Evolutionary conservation across 1,140 invertebrate species (phyloP), one percentile per base, ranked within the genome.

Genomic region (Ephestia elutella): DNA sequence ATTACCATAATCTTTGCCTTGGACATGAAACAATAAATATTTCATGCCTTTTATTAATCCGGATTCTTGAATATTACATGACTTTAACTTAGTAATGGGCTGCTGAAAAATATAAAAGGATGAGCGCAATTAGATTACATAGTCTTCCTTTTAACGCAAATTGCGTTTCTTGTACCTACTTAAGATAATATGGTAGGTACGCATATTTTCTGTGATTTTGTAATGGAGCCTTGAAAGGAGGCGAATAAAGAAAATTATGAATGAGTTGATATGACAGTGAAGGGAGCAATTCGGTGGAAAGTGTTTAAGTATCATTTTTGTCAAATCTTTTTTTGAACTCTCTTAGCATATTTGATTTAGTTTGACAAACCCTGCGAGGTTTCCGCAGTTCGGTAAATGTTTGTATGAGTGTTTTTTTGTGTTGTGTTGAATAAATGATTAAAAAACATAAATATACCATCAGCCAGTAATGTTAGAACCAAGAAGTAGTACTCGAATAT

Each of bases 21-120:
- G 32, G 2, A 13, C 21, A 2, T 25, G 21, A 7, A 25, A n/a
- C n/a, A 25, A 25, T 25, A 25, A 2, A 25, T 25, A 25, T 25
- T 25, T 25, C 21, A 25, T 25, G 21, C 21, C 21, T 25, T 25
- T 25, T 25, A 25, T 25, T 25, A 25, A 44, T 44, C 38, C 38
- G 15, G 60, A 63, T 62, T 70, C n/a, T 55, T 80, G 68, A 75
- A 76, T 78, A 75, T 75, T 78, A 72, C 62, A 80, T 67, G 51
- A 62, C 49, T 58, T 62, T n/a, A 60, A 53, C 51, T 72, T 55
- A 60, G 19, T 77, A 67, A 79, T 66, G 72, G 66, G 49, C 57
- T 63, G 59, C 54, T 68, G 56, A 71, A 75, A 66, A 70, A 73
- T 75, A 69, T 62, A 60, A 68, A 74, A 72, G 64, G 63, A 62